Evolutionary conservation across 2,888 invertebrate species (phyloP), one percentile per base, ranked within the genome.

Genomic region (Mallateleia sp.): DNA sequence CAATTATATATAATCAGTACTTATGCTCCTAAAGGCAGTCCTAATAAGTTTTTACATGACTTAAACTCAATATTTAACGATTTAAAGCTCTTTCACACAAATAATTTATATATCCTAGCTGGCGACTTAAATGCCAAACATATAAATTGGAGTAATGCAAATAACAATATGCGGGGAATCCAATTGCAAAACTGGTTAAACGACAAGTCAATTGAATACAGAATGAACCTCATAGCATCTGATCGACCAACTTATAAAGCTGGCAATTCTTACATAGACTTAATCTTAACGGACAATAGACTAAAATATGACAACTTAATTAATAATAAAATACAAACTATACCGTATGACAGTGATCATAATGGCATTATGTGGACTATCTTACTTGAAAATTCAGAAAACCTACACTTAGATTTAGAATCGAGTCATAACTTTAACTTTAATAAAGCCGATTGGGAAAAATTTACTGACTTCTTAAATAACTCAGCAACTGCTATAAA

Each of bases 61-160:
- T 32, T 64, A 32, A 38, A 67, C 14, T 14, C 28, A 6, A 20
- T 79, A n/a, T 88, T 88, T 38, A 34, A 56, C 0, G 52, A 45
- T 9, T n/a, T 85, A 15, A 81, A 75, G 18, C 15, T 88, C 15
- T 20, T 47, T 11, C 20, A 81, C 3, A 42, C 50, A 0, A 2
- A 78, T 2, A 88, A 85, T 20, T 78, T 15, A 11, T 88, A 75
- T 28, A 47, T 85, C 1, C 14, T 82, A n/a, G 88, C 82, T 0
- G 88, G 85, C 0, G 88, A 88, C n/a, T n/a, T 83, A 7, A 88
- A 88, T 20, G 79, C 77, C 4, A 82, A 82, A 34, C 85, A 82
- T 28, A 1, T 45, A 0, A 42, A 50, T 7, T 85, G 85, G 69
- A 20, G 22, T 2, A 85, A 85, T 11, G 0, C 0, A 0, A 42